Conservation (phyloP, 1,140 invertebrate genomes). For the Heterodera schachtii region DNA sequence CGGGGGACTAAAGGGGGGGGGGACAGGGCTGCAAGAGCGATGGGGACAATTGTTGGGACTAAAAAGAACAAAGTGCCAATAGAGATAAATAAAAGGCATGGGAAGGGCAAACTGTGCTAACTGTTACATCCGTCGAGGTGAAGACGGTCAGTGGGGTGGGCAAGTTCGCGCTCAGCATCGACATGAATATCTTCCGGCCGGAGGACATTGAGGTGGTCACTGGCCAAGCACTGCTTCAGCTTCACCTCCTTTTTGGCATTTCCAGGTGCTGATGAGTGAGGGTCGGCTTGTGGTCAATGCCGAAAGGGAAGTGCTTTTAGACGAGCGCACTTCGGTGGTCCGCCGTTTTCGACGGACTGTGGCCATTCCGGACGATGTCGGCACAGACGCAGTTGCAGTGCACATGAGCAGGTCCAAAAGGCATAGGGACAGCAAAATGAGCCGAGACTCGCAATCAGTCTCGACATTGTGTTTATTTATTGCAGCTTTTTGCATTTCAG, state of each 20-base stretch:
- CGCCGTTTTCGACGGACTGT: slow-evolving; percentile 16
- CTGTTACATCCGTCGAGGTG: not conserved
- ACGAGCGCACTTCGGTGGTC: slow-evolving; percentile 16
- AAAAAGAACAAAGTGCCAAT: no score
- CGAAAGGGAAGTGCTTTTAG: slow-evolving; percentile 28
- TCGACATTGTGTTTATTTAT: not conserved
- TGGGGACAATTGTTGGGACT: no score
- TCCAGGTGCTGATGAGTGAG: slow-evolving; percentile 25
- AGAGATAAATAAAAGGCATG: not conserved
- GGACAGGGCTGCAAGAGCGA: not conserved
- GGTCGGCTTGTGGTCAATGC: slow-evolving; percentile 31
- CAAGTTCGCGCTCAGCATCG: slow-evolving; percentile 27
- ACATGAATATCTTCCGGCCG: slow-evolving; percentile 33
- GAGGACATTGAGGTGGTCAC: slow-evolving; percentile 35
- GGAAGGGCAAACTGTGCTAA: not conserved
- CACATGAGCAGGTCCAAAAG: slow-evolving; percentile 11
- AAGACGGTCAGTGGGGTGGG: slow-evolving; percentile 14
- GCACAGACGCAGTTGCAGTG: slow-evolving; percentile 30
- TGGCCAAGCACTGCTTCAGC: not conserved
- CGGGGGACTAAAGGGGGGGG: not conserved
- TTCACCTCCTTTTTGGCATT: slow-evolving; percentile 10
- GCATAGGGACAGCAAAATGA: no score
- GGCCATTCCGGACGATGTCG: slow-evolving; percentile 31
- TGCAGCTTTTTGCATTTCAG: slow-evolving; percentile 5
- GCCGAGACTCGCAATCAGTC: slow-evolving; percentile 5